Evolutionary conservation across 2,888 invertebrate genomes (phyloP).

Genomic region (Strigamia maritima): DNA sequence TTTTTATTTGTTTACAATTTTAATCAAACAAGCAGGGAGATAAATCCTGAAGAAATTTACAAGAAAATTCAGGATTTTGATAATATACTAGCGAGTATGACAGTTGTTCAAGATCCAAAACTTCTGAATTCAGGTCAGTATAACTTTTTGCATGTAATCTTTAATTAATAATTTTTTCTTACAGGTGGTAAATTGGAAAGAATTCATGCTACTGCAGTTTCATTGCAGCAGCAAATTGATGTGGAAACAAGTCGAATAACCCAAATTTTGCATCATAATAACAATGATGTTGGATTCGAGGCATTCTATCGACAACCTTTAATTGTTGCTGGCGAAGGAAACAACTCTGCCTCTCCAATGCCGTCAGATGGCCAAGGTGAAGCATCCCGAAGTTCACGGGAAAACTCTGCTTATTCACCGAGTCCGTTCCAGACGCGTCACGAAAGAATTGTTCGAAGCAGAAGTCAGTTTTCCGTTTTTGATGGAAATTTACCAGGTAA

Average conservation of each 20-base stretch:
- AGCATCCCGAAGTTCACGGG: not conserved
- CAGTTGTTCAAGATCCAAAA: not conserved
- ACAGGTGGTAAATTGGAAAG: not conserved
- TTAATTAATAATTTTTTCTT: not conserved
- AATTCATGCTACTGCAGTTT: not conserved
- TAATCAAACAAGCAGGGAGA: not conserved
- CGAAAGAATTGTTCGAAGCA: constrained; percentile 29
- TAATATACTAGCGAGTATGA: not conserved
- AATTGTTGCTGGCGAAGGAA: not conserved
- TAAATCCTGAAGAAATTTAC: not conserved
- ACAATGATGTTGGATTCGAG: not conserved
- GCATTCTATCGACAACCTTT: not conserved
- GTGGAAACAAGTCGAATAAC: constrained; percentile 32
- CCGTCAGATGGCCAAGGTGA: not conserved
- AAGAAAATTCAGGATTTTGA: constrained; percentile 6
- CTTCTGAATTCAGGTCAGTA: not conserved
- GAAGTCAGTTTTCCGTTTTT: constrained; percentile 23
- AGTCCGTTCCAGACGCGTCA: not conserved
- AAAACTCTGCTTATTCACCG: not conserved
- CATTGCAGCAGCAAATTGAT: constrained; percentile 13
- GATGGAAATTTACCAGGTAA: constrained; percentile 37
- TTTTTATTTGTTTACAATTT: not conserved
- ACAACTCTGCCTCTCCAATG: not conserved
- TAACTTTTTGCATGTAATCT: not conserved
- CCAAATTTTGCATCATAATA: not conserved